Base-by-base conservation (phyloP, 2,888 invertebrate species). In the Tetramorium bicarinatum region DNA sequence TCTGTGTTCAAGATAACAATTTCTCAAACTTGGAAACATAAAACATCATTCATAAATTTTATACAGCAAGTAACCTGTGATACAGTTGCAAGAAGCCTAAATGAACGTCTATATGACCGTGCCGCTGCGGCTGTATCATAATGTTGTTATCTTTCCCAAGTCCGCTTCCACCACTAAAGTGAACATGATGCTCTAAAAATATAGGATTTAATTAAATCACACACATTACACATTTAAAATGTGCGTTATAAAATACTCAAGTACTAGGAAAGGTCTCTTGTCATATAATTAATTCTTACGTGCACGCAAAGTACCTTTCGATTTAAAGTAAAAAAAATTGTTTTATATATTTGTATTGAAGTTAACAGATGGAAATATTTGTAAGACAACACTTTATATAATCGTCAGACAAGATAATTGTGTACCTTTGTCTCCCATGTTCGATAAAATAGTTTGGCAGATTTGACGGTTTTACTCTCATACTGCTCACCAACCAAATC, bases 101-200 rank as follows among this genome's bases (percentile, higher is more conserved):
- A 87, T 94, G 92, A 61, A 82, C 93, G 76, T 94, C 94, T 86
- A 94, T 91, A 81, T 94, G 92, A 47, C 94, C 94, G 87, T 94
- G 93, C 85, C 93, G 92, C 86, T 94, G 92, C 41, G 94, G 94
- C 82, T 94, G 93, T 89, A 94, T 92, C 91, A 94, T 93, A 83
- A 94, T 94, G 83, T 93, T 94, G 84, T 94, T 94, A 85, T 93
- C 93, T 77, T 92, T 93, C 13, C 92, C 93, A 72, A 92, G 87
- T 41, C 93, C 93, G 71, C 93, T 93, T 75, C 93, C 91, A 44
- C 94, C 93, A 67, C 94, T 94, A 79, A 94, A 94, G 89, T 94
- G 94, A 44, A 94, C 94, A 87, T 93, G 93, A 90, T 93, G 94
- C 79, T 94, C 94, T 94, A 84, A 84, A 84, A 81, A 66, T 29